phyloP scores from a whole-genome alignment of 1,140 invertebrate species.

The Reticulitermes speratus region DNA sequence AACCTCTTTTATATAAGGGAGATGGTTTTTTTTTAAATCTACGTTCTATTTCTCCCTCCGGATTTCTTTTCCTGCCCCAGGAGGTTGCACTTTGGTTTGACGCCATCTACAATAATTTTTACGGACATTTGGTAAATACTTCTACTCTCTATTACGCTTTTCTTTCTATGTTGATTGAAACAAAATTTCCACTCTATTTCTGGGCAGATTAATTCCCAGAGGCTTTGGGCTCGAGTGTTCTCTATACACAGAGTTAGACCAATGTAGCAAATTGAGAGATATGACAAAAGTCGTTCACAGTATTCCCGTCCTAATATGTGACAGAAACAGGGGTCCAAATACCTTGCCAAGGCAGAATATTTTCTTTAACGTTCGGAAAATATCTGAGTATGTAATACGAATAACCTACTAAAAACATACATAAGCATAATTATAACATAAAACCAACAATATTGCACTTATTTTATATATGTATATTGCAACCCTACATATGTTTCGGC shows the following conservation, averaged over 20 bases:
- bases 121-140: background rate
- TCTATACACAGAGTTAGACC: background rate
- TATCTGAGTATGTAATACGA: too few relatives aligned
- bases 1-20: background rate
- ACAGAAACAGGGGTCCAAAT: too few relatives aligned
- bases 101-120: background rate
- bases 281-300: too few relatives aligned
- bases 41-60: background rate
- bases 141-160: background rate
- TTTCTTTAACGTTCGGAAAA: too few relatives aligned
- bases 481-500: too few relatives aligned
- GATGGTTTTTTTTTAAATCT: background rate
- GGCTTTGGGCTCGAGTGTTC: background rate
- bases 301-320: too few relatives aligned
- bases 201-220: background rate
- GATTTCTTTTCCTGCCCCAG: background rate
- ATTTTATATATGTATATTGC: too few relatives aligned
- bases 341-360: too few relatives aligned
- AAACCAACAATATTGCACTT: too few relatives aligned
- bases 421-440: too few relatives aligned
- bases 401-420: too few relatives aligned
- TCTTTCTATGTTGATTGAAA: too few relatives aligned
- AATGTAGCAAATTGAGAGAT: background rate
- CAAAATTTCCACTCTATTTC: background rate
- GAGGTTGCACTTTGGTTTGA: background rate